Evolutionary conservation across 2,113 vertebrate species (phyloP).

Genomic region (Heterocephalus glaber): DNA sequence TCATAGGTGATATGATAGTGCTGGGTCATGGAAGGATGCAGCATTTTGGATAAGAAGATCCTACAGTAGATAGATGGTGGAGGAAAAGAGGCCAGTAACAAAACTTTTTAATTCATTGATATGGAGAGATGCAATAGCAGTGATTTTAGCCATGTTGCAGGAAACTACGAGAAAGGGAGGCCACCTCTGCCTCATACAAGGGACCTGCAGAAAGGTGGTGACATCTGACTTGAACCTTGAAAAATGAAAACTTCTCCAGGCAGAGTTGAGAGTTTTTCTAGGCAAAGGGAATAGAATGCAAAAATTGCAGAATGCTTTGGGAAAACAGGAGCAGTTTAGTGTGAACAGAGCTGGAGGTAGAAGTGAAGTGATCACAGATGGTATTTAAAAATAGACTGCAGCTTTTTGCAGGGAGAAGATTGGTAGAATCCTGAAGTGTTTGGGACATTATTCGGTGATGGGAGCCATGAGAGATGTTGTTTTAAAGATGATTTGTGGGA

Average conservation of each 20-base stretch:
- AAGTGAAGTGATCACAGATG: background rate
- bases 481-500: background rate
- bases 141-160: background rate
- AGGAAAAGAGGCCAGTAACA: background rate
- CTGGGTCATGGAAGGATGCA: background rate
- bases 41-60: background rate
- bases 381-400: background rate
- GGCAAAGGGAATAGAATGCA: background rate
- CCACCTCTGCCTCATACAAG: background rate
- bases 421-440: background rate
- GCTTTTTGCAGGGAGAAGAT: background rate
- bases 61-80: background rate
- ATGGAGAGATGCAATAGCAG: background rate
- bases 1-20: background rate
- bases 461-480: background rate
- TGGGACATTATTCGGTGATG: background rate
- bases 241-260: background rate
- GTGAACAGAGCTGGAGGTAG: background rate
- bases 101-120: background rate
- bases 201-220: background rate
- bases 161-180: background rate
- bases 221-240: background rate
- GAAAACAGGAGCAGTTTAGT: background rate
- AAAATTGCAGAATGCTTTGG: rapidly evolving
- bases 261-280: background rate